A percentile compares a stretch with the other conserved stretches of the same genome.
These are phyloP conservation scores for Drosophila diplacantha DNA, from an alignment of 2,888 invertebrate species.

Conservation along the genomic window DNA sequence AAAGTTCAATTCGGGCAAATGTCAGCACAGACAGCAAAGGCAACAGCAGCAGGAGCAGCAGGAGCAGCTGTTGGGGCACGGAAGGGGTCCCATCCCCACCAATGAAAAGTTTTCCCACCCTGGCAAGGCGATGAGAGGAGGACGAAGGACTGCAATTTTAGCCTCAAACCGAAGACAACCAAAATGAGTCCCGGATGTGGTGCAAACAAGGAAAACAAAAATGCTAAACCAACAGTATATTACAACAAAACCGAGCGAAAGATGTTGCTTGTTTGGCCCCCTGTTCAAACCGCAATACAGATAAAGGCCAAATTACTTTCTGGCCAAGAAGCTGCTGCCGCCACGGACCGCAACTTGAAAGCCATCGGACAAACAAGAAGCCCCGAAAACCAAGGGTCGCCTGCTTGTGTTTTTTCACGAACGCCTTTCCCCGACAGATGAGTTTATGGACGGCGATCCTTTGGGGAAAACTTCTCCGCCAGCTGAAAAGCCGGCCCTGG, in stretches of 20 bases:
- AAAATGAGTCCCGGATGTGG: conserved; percentile 66
- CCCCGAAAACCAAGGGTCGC: conserved; percentile 17
- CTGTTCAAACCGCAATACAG: conserved; percentile 70
- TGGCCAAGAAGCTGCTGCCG: conserved; percentile 64
- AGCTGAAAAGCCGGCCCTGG: conserved; percentile 23
- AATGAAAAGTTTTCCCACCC: conserved; percentile 45
- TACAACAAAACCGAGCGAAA: conserved; percentile 32
- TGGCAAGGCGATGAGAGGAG: conserved; percentile 3
- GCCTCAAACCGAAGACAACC: conserved; percentile 36
- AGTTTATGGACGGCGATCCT: conserved; percentile 58
- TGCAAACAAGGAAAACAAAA: conserved; percentile 42
- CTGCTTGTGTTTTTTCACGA: conserved; percentile 26
- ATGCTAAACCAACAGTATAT: conserved; percentile 41
- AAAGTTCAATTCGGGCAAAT: conserved; percentile 54
- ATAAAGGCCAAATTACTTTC: conserved; percentile 72
- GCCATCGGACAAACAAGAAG: conserved; percentile 55
- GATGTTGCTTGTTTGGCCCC: conserved; percentile 26
- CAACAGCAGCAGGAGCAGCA: conserved; percentile 29
- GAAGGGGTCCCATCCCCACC: not conserved
- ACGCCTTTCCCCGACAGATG: conserved; percentile 39
- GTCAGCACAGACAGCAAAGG: conserved; percentile 48
- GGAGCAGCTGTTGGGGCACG: conserved; percentile 1
- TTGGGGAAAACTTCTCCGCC: conserved; percentile 44
- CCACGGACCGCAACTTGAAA: conserved; percentile 62
- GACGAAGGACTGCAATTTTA: conserved; percentile 29